These are phyloP conservation scores for Probaryconus sp. DNA, from an alignment of 1,140 invertebrate species.

Conservation along the genomic window DNA sequence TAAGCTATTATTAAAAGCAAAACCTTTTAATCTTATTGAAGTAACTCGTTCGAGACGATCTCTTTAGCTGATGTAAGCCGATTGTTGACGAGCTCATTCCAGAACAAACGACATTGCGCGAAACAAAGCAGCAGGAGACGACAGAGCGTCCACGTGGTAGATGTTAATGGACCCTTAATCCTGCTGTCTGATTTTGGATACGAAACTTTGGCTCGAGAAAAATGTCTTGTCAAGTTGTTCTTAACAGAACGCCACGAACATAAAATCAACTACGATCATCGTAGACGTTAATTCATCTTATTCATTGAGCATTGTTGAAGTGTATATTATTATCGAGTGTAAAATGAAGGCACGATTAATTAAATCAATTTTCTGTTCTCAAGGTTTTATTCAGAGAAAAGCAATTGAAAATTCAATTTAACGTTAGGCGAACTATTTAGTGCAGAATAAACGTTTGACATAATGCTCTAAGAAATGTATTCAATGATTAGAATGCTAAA, in stretches of 20 bases:
- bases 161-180: constrained; percentile 58
- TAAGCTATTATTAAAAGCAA: too few species aligned
- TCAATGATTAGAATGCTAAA: too few species aligned
- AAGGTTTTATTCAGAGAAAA: too few species aligned
- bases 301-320: too few species aligned
- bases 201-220: constrained; percentile 40
- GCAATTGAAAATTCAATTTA: too few species aligned
- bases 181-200: constrained; percentile 46
- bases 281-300: too few species aligned
- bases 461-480: too few species aligned
- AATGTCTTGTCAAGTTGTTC: constrained; percentile 45
- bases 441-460: too few species aligned
- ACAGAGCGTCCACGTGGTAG: constrained; percentile 43
- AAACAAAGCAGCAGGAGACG: constrained; percentile 48
- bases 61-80: constrained; percentile 56
- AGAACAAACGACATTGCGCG: constrained; percentile 40
- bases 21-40: constrained; percentile 50
- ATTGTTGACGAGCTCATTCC: constrained; percentile 52
- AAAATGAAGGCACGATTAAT: too few species aligned
- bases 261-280: constrained; percentile 34
- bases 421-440: too few species aligned
- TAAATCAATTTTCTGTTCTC: too few species aligned
- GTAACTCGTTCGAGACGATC: constrained; percentile 34
- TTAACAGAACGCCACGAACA: constrained; percentile 41
- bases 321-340: too few species aligned